Conservation (phyloP, 2,888 invertebrate genomes). For the Sphaerophoria taeniata region DNA sequence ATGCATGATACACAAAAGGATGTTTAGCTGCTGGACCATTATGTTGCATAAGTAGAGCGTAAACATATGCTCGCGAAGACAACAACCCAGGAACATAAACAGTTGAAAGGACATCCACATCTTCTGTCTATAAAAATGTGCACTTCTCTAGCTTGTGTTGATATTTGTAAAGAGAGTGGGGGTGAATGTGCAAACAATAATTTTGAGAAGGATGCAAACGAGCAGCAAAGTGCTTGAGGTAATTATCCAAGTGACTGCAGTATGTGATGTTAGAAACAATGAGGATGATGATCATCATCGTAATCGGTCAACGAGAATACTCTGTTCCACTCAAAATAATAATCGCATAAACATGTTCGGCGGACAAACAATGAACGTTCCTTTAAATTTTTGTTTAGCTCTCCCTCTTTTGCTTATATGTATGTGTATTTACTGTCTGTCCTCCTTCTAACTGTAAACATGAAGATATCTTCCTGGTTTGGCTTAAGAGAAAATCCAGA, state of each 20-base stretch:
- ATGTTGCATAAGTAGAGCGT: slow-evolving; percentile 57
- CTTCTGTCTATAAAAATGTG: slow-evolving; percentile 4
- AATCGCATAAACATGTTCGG: slow-evolving; percentile 33
- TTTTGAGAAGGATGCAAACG: neutral
- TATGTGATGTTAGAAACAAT: slow-evolving; percentile 48
- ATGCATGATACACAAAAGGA: slow-evolving; percentile 33
- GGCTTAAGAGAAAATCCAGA: slow-evolving; percentile 2
- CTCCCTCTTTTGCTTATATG: too few species aligned
- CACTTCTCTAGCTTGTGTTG: neutral
- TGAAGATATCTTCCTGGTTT: slow-evolving; percentile 33
- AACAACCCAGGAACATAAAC: slow-evolving; percentile 7
- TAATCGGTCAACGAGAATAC: slow-evolving; percentile 62
- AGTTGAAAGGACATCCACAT: slow-evolving; percentile 42
- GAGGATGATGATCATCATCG: slow-evolving; percentile 22
- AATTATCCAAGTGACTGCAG: slow-evolving; percentile 55
- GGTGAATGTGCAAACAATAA: neutral
- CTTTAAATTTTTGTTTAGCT: neutral
- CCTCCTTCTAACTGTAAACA: neutral
- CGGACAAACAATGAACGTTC: slow-evolving; percentile 25
- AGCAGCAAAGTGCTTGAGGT: slow-evolving; percentile 30
- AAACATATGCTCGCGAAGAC: slow-evolving; percentile 43
- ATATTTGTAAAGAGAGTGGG: slow-evolving; percentile 5
- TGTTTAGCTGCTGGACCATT: slow-evolving; percentile 38
- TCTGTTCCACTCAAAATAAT: slow-evolving; percentile 50
- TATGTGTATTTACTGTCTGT: too few species aligned